phyloP scores from a whole-genome alignment of 2,113 vertebrate species.

The Forbesichthys papilliferus region DNA sequence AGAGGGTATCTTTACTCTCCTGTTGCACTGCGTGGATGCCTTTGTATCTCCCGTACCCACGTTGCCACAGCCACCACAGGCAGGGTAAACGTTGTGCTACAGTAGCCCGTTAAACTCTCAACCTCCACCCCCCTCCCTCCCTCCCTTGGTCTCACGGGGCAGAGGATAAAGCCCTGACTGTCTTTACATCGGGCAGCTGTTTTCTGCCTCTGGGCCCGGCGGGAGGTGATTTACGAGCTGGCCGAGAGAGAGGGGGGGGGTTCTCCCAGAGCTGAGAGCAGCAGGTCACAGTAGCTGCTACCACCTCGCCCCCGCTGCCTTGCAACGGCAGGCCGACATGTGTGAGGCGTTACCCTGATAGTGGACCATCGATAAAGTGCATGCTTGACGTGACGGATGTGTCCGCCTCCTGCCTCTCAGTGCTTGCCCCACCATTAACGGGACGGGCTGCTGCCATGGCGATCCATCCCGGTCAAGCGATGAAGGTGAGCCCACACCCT shows the following conservation, averaged over 20 bases:
- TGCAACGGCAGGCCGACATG: constrained; percentile 35
- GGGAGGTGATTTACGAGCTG: constrained; percentile 59
- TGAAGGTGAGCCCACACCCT: constrained; percentile 35
- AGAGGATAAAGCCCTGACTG: constrained; percentile 48
- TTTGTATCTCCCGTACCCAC: constrained; percentile 11
- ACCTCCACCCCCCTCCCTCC: constrained; percentile 15
- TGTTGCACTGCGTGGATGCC: too few species aligned
- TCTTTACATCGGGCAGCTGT: constrained; percentile 42
- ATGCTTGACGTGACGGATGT: constrained; percentile 59
- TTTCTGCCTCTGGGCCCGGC: constrained; percentile 46
- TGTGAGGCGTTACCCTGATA: constrained; percentile 57
- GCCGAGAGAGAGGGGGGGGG: constrained; percentile 29
- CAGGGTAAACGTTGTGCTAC: constrained; percentile 35
- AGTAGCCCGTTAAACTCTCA: constrained; percentile 42
- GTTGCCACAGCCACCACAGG: constrained; percentile 26
- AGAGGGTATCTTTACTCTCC: too few species aligned
- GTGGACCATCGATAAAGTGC: constrained; percentile 62
- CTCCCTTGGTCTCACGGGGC: constrained; percentile 25
- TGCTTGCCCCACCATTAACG: constrained; percentile 51
- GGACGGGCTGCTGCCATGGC: constrained; percentile 9
- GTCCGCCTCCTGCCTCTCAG: constrained; percentile 18
- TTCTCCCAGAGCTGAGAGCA: constrained; percentile 55
- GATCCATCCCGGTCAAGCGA: constrained; percentile 53
- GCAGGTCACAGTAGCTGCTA: constrained; percentile 54
- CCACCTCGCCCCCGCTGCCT: constrained; percentile 29